Conservation (phyloP, 1,140 invertebrate genomes). For the Aphelinus certus region DNA sequence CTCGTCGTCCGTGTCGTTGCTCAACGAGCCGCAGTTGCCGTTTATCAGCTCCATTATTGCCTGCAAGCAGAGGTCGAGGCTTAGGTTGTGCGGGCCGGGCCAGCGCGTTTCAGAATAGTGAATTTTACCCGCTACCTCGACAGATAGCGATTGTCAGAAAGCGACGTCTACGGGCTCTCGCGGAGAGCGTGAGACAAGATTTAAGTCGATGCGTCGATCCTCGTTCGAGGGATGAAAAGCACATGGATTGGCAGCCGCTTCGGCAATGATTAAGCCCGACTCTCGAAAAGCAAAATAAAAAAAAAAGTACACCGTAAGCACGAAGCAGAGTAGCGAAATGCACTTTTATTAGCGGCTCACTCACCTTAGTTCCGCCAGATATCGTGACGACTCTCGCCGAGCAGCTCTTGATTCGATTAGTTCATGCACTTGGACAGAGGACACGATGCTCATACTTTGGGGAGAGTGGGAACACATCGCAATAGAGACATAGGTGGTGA, state of each 20-base stretch:
- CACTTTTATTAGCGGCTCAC: conserved; percentile 31
- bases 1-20: conserved; percentile 58
- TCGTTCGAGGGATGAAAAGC: too few species aligned
- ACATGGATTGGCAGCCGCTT: too few species aligned
- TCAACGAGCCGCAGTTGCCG: conserved; percentile 58
- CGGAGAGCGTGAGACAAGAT: too few species aligned
- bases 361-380: conserved; percentile 35
- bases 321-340: conserved; percentile 30
- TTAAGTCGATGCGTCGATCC: too few species aligned
- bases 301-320: conserved; percentile 19
- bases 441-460: conserved; percentile 21
- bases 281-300: neutral
- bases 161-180: too few species aligned
- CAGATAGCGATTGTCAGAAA: too few species aligned
- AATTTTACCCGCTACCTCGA: too few species aligned
- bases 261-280: too few species aligned
- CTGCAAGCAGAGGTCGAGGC: conserved; percentile 49
- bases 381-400: conserved; percentile 32
- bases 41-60: conserved; percentile 64
- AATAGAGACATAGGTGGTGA: conserved; percentile 45
- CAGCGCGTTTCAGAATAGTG: too few species aligned
- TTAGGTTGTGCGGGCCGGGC: too few species aligned
- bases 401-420: conserved; percentile 51
- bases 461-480: conserved; percentile 48
- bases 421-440: conserved; percentile 54